A percentile compares a stretch with the other conserved stretches of the same genome.
Conservation (phyloP, 2,113 vertebrate genomes). For the Herpailurus yagouaroundi region DNA sequence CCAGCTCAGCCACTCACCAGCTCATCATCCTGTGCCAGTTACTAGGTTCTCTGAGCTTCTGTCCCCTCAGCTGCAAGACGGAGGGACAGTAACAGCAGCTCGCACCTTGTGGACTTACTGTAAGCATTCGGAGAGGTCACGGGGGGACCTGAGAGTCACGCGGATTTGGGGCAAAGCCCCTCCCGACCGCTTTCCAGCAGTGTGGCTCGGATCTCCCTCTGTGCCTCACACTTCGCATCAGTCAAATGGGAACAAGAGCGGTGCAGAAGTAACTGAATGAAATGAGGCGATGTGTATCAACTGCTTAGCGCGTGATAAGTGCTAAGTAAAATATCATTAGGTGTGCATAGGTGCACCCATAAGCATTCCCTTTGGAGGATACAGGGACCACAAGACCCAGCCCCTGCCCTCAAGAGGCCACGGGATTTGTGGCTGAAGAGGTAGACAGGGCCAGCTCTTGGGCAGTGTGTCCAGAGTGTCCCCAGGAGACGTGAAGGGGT, state of each 20-base stretch:
- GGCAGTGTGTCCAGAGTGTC: not conserved
- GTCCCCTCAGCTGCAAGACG: not conserved
- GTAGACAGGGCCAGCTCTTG: not conserved
- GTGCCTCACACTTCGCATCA: fast-evolving
- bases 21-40: too few relatives aligned
- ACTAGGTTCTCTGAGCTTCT: not conserved
- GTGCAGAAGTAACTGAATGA: too few relatives aligned
- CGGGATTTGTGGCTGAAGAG: not conserved
- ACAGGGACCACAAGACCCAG: not conserved
- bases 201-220: not conserved
- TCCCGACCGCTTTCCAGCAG: not conserved
- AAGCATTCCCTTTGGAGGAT: not conserved
- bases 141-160: not conserved
- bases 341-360: too few relatives aligned
- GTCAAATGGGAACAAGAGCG: not conserved
- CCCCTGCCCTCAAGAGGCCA: not conserved
- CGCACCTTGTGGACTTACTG: fast-evolving
- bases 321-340: not conserved
- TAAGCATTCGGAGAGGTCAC: not conserved
- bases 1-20: not conserved
- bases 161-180: not conserved
- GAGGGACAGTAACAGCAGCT: fast-evolving
- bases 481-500: not conserved
- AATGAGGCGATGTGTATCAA: not conserved
- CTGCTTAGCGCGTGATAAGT: not conserved